A percentile compares a stretch with the other conserved stretches of the same genome.
These are phyloP conservation scores for Drosophila lowei DNA, from an alignment of 1,140 invertebrate genomes.

Conservation along the genomic window DNA sequence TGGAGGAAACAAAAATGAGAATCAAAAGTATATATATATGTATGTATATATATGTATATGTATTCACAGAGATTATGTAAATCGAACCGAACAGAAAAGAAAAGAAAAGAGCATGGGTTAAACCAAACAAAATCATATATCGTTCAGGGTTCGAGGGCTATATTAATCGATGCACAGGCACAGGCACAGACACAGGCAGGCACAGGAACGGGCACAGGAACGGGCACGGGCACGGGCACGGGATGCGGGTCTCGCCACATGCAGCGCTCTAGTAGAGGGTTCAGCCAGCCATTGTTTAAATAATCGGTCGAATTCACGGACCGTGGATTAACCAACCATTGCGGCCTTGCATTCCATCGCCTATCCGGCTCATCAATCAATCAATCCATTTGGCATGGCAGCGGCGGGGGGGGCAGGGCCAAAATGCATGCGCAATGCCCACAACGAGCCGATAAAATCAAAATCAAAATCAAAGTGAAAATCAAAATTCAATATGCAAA, in stretches of 20 bases:
- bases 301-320: too few species aligned
- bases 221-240: not conserved
- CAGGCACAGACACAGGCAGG: too few species aligned
- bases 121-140: too few species aligned
- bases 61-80: constrained; percentile 1
- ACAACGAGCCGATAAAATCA: constrained; percentile 39
- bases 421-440: constrained; percentile 33
- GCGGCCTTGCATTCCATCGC: not conserved
- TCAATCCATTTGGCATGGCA: constrained; percentile 22
- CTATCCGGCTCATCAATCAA: constrained; percentile 37
- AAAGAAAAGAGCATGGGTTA: too few species aligned
- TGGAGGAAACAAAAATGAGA: constrained; percentile 29
- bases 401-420: constrained; percentile 9
- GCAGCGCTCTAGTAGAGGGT: constrained; percentile 24
- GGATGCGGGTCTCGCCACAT: constrained; percentile 19
- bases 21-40: constrained; percentile 43
- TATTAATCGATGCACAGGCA: too few species aligned
- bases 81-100: not conserved
- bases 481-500: constrained; percentile 38
- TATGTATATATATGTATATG: constrained; percentile 46
- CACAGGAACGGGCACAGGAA: too few species aligned
- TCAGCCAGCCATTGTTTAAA: too few species aligned
- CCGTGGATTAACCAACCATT: not conserved
- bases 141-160: too few species aligned
- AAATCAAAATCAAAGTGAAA: constrained; percentile 24